Conservation (phyloP, 2,797 vertebrate genomes). For the Anabas testudineus region DNA sequence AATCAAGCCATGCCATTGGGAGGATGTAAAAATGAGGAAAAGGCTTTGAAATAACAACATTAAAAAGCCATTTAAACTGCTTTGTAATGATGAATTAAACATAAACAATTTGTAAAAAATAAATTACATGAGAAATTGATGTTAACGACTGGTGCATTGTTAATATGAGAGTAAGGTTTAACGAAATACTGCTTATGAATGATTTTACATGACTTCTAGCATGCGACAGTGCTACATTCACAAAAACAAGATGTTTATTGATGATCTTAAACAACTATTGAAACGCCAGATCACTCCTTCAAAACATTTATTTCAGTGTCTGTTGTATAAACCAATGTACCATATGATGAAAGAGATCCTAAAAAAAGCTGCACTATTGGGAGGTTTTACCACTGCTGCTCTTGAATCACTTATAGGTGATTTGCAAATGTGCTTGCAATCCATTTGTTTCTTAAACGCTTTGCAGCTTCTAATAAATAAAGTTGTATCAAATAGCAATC, state of each 20-base stretch:
- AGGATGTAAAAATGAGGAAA: not conserved
- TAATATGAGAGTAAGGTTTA: not conserved
- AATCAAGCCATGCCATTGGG: conserved; percentile 13
- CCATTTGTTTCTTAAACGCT: not conserved
- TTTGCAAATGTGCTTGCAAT: not conserved
- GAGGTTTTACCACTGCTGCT: not conserved
- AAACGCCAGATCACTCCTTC: not conserved
- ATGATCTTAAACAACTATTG: not conserved
- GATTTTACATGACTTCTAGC: not conserved
- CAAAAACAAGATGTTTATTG: not conserved
- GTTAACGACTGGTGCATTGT: not conserved
- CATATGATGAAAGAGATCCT: not conserved
- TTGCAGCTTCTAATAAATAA: not conserved
- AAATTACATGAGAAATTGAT: not conserved
- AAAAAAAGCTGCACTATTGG: conserved; percentile 20
- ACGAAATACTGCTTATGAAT: conserved; percentile 8
- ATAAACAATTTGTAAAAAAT: not conserved
- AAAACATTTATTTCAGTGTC: not conserved
- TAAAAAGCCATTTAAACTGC: not conserved
- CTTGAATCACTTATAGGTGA: not conserved
- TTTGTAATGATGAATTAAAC: conserved; percentile 18
- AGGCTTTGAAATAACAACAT: not conserved
- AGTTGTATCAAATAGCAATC: conserved; percentile 11
- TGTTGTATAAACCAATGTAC: not conserved
- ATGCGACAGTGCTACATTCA: conserved; percentile 1